These are phyloP conservation scores for Stegostoma tigrinum DNA, from an alignment of 2,113 vertebrate species.

Conservation along the genomic window DNA sequence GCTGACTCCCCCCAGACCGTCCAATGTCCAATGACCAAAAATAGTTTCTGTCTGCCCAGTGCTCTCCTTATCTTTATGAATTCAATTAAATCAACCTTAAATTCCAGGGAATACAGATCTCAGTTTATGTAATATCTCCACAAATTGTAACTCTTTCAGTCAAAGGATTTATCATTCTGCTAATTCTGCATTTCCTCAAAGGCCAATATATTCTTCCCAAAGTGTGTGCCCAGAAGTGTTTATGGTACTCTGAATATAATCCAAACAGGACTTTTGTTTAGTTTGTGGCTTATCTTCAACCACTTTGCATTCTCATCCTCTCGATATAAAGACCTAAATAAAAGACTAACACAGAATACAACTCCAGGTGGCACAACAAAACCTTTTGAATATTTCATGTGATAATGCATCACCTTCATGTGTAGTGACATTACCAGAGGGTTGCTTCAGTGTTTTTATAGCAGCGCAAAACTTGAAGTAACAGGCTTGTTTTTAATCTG, in stretches of 20 bases:
- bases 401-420: background rate
- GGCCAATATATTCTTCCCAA: background rate
- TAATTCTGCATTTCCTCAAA: no score
- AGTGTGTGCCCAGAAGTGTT: background rate
- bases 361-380: background rate
- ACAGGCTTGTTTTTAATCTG: conserved; percentile 19
- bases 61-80: no score
- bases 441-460: background rate
- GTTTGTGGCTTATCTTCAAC: background rate
- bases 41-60: no score
- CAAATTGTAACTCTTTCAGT: no score
- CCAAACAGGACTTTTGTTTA: background rate
- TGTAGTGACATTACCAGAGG: background rate
- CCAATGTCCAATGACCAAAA: no score
- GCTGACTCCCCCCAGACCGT: no score
- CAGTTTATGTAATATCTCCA: no score
- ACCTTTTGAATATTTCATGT: background rate
- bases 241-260: no score
- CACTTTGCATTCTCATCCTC: background rate
- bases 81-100: no score
- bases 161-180: no score
- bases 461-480: background rate
- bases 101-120: no score
- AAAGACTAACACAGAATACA: background rate
- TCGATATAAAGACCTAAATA: background rate